A percentile compares a stretch with the other conserved stretches of the same genome.
These are phyloP conservation scores for Pelecanoides urinatrix DNA, from an alignment of 2,113 vertebrate species.

Conservation along the genomic window DNA sequence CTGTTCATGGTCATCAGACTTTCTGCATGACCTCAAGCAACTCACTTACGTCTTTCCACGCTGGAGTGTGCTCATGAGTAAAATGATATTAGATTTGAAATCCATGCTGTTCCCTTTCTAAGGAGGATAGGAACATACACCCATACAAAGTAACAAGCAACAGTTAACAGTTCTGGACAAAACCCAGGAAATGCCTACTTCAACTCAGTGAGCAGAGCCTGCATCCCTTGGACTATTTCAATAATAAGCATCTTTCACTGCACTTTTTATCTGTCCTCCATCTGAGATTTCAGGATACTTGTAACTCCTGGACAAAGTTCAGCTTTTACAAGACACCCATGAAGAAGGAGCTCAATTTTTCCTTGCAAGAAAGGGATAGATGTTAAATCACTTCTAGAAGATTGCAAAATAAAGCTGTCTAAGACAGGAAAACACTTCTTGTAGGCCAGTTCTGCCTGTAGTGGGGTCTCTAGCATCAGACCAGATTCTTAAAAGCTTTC, in stretches of 20 bases:
- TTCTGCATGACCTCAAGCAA: background rate
- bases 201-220: background rate
- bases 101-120: background rate
- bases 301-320: background rate
- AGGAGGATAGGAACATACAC: background rate
- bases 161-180: background rate
- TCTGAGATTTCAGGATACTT: background rate
- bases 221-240: background rate
- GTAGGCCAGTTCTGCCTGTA: background rate
- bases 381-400: background rate
- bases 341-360: background rate
- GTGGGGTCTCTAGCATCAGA: background rate
- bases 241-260: background rate
- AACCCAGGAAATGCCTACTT: background rate
- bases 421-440: background rate
- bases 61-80: background rate
- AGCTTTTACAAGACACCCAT: background rate
- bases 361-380: background rate
- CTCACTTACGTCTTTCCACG: background rate
- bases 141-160: background rate
- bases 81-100: background rate
- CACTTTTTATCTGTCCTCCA: background rate
- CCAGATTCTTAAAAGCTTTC: background rate
- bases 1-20: background rate
- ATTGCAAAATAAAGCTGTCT: background rate